Evolutionary conservation across 37 sponge, comb jelly and placozoan genomes (phyloP).

Genomic region (Eunapius fragilis): DNA sequence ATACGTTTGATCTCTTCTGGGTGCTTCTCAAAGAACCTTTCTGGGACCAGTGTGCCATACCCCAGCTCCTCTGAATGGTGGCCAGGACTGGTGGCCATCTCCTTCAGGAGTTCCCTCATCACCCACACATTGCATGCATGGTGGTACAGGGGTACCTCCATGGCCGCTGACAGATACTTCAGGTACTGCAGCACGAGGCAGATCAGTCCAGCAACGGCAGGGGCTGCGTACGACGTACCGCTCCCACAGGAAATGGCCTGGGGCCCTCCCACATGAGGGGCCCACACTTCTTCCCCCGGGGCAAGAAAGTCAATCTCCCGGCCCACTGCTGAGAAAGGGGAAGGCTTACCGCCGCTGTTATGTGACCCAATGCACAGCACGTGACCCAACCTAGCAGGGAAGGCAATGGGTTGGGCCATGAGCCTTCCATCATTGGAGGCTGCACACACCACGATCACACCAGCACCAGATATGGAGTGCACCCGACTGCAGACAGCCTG

Average conservation of each 20-base stretch:
- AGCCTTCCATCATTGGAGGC: slow-evolving; percentile 50
- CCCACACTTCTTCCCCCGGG: slow-evolving; percentile 55
- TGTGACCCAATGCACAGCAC: slow-evolving; percentile 68
- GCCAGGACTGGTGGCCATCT: slow-evolving; percentile 41
- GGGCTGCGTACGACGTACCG: slow-evolving; percentile 64
- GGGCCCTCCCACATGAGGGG: slow-evolving; percentile 26
- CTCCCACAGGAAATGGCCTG: slow-evolving; percentile 40
- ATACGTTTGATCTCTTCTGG: slow-evolving; percentile 36
- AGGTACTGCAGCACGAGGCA: slow-evolving; percentile 40
- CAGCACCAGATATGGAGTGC: slow-evolving; percentile 1
- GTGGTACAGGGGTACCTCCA: background rate
- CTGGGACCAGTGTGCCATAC: slow-evolving; percentile 42
- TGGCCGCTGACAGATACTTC: slow-evolving; percentile 1
- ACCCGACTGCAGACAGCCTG: slow-evolving; percentile 19
- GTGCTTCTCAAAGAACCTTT: slow-evolving; percentile 15
- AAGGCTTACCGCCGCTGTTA: slow-evolving; percentile 42
- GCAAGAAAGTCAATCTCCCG: slow-evolving; percentile 60
- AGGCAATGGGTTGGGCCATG: slow-evolving; percentile 37
- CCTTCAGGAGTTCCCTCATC: slow-evolving; percentile 55
- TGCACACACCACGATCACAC: slow-evolving; percentile 46
- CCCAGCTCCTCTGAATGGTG: slow-evolving; percentile 55
- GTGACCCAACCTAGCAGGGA: slow-evolving; percentile 57
- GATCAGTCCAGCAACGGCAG: slow-evolving; percentile 56
- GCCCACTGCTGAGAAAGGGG: slow-evolving; percentile 53
- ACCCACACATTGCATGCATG: slow-evolving; percentile 35